A percentile compares a stretch with the other conserved stretches of the same genome.
Evolutionary conservation across 2,113 vertebrate species (phyloP).

Genomic region (Furnarius figulus): DNA sequence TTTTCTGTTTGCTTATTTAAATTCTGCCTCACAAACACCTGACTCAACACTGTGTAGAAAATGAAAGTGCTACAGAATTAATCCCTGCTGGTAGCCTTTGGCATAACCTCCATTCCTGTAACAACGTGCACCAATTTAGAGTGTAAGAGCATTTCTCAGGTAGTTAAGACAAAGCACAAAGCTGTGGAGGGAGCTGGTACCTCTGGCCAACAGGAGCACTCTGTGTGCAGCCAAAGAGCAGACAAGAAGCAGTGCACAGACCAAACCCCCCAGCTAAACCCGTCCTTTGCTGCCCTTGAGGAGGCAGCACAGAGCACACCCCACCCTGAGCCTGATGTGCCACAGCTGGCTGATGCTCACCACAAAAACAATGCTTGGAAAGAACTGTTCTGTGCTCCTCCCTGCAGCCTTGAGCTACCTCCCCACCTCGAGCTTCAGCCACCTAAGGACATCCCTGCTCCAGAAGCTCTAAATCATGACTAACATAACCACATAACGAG

Average conservation of each 20-base stretch:
- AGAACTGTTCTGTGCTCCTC: not conserved
- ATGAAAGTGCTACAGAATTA: not conserved
- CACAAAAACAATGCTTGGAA: not conserved
- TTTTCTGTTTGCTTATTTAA: not conserved
- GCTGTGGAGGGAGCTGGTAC: not conserved
- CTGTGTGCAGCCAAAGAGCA: not conserved
- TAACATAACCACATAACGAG: not conserved
- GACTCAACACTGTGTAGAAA: not conserved
- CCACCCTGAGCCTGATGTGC: not conserved
- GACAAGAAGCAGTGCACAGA: too few relatives aligned
- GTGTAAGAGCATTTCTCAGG: not conserved
- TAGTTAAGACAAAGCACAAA: not conserved
- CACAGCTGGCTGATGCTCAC: too few relatives aligned
- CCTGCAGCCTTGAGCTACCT: not conserved
- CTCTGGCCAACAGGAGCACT: not conserved
- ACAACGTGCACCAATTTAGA: not conserved
- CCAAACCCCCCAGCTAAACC: not conserved
- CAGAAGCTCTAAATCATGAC: not conserved
- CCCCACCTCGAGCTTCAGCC: not conserved
- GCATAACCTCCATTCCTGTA: not conserved
- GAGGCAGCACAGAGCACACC: not conserved
- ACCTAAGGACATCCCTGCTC: not conserved
- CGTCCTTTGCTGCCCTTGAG: not conserved
- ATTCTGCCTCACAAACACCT: not conserved
- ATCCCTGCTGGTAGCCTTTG: not conserved